A percentile compares a stretch with the other conserved stretches of the same genome.
phyloP scores from a whole-genome alignment of 2,888 invertebrate species.

The Amphipyra berbera region DNA sequence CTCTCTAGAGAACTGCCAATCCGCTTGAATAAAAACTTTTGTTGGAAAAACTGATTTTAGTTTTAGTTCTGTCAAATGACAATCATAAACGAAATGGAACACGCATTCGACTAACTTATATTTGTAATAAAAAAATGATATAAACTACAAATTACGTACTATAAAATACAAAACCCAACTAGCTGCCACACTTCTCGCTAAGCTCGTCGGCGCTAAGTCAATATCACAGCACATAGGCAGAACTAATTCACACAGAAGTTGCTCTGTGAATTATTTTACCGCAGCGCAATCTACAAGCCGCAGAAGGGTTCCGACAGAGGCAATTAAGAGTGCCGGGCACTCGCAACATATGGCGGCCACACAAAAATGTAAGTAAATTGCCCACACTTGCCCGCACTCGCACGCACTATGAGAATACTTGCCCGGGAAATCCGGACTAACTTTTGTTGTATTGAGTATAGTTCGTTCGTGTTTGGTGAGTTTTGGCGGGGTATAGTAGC shows the following conservation, averaged over 20 bases:
- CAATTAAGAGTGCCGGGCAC: slow-evolving; percentile 67
- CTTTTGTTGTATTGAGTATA: slow-evolving; percentile 47
- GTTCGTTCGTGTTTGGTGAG: slow-evolving; percentile 9
- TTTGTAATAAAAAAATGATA: too few species aligned
- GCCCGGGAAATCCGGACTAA: slow-evolving; percentile 47
- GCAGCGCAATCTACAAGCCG: slow-evolving; percentile 59
- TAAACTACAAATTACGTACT: background rate
- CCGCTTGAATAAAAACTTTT: too few species aligned
- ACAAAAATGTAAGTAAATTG: slow-evolving; percentile 68
- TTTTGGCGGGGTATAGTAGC: background rate
- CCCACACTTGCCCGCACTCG: slow-evolving; percentile 41
- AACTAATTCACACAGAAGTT: slow-evolving; percentile 60
- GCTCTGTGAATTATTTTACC: slow-evolving; percentile 65
- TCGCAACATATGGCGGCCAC: slow-evolving; percentile 65
- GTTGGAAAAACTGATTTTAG: too few species aligned
- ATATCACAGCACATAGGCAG: slow-evolving; percentile 36
- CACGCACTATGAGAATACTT: slow-evolving; percentile 57
- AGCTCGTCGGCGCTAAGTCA: slow-evolving; percentile 31
- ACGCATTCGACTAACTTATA: too few species aligned
- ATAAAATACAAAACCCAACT: slow-evolving; percentile 7
- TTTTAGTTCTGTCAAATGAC: too few species aligned
- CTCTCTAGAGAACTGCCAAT: too few species aligned
- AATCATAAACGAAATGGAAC: too few species aligned
- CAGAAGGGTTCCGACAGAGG: slow-evolving; percentile 67
- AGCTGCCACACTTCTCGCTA: slow-evolving; percentile 5